Percentiles rank a stretch among this genome's conserved stretches.
phyloP scores from a whole-genome alignment of 2,888 invertebrate genomes.

The Lucinisca nassula region DNA sequence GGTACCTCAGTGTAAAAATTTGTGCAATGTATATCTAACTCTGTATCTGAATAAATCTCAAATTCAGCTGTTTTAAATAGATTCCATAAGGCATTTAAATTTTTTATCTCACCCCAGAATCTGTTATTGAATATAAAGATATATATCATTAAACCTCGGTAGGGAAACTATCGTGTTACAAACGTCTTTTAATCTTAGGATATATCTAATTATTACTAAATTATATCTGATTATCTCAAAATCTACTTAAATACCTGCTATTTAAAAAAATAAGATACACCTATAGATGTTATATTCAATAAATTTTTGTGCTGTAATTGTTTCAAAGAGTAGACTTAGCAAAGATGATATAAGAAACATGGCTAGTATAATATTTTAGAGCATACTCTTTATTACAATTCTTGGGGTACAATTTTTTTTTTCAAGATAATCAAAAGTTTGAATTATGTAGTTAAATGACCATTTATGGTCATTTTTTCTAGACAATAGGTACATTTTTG shows the following conservation, averaged over 20 bases:
- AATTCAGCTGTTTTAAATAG: slow-evolving; percentile 10
- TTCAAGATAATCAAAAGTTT: no score
- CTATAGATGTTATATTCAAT: slow-evolving; percentile 5
- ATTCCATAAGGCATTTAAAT: neutral
- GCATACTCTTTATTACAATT: no score
- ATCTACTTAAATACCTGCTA: slow-evolving; percentile 6
- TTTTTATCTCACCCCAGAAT: neutral
- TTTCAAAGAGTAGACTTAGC: neutral
- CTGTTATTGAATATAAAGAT: slow-evolving; percentile 2
- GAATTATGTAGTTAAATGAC: no score
- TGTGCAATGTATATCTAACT: neutral
- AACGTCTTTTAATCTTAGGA: slow-evolving; percentile 12
- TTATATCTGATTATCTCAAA: slow-evolving; percentile 12
- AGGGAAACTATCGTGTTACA: slow-evolving; percentile 8
- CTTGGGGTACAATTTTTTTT: no score
- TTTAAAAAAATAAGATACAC: neutral
- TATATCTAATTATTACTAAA: slow-evolving; percentile 17
- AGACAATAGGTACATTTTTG: no score
- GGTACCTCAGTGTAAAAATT: neutral
- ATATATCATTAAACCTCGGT: slow-evolving; percentile 8
- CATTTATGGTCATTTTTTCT: no score
- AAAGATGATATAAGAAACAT: no score
- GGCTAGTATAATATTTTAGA: no score
- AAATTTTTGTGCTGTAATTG: slow-evolving; percentile 1
- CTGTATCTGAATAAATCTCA: neutral